phyloP scores from a whole-genome alignment of 2,888 invertebrate genomes.

The Operophtera brumata region DNA sequence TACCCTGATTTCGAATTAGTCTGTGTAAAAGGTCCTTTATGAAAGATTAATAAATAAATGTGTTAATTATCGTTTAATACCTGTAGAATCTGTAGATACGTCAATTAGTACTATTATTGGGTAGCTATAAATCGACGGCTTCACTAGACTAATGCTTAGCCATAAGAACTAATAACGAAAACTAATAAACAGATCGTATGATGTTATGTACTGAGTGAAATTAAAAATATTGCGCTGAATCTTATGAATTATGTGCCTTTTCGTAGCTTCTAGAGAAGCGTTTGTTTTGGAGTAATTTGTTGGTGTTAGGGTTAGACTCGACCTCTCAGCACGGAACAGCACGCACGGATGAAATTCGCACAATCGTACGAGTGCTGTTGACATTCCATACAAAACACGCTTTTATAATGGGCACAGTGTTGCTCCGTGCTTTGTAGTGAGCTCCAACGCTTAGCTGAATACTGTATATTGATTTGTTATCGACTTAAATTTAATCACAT shows the following conservation, averaged over 20 bases:
- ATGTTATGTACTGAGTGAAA: conserved; percentile 38
- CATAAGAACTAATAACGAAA: conserved; percentile 29
- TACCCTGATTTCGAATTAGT: no score
- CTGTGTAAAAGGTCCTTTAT: neutral
- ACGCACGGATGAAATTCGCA: neutral
- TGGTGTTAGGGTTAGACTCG: conserved; percentile 23
- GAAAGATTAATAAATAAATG: neutral
- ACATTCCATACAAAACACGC: no score
- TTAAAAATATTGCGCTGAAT: conserved; percentile 53
- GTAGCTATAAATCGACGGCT: conserved; percentile 9
- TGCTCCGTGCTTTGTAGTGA: neutral
- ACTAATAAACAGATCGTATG: conserved; percentile 34
- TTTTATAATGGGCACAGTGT: no score
- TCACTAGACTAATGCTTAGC: conserved; percentile 27
- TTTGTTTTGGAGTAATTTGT: conserved; percentile 58
- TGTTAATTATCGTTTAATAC: conserved; percentile 1
- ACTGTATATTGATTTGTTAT: conserved; percentile 5
- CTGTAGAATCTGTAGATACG: conserved; percentile 1
- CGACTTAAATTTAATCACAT: conserved; percentile 12
- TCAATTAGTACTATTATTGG: conserved; percentile 9
- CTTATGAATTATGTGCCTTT: conserved; percentile 80
- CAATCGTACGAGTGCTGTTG: no score
- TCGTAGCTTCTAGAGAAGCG: conserved; percentile 62
- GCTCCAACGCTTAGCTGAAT: neutral
- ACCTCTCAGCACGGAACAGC: neutral